Conservation (phyloP, 2,113 vertebrate genomes). For the Zootoca vivipara region DNA sequence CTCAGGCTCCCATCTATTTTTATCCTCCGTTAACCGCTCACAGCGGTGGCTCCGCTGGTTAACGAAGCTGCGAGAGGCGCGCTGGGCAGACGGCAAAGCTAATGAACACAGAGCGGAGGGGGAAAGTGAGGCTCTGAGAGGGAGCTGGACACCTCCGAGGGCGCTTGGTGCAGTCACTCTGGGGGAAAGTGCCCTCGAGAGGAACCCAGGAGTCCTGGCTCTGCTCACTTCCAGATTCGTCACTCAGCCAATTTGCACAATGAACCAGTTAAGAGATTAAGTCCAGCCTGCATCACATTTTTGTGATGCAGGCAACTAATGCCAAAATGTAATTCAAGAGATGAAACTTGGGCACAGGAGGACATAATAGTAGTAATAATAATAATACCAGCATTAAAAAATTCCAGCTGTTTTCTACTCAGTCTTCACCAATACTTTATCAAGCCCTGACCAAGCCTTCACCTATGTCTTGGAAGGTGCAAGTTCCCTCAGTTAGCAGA, state of each 20-base stretch:
- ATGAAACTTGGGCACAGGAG: too few species aligned
- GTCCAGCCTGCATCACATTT: not conserved
- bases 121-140: fast-evolving
- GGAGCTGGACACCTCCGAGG: not conserved
- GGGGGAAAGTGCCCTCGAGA: not conserved
- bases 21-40: not conserved
- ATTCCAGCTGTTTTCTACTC: too few species aligned
- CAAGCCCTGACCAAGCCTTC: too few species aligned
- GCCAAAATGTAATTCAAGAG: not conserved
- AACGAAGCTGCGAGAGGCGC: not conserved
- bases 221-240: too few species aligned
- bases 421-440: too few species aligned
- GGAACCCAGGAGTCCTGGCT: not conserved
- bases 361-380: too few species aligned
- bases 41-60: not conserved
- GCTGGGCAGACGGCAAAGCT: not conserved
- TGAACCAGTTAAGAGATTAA: not conserved
- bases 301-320: not conserved
- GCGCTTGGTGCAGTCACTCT: not conserved
- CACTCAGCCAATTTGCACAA: not conserved
- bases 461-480: too few species aligned
- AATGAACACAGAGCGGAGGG: not conserved
- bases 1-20: constrained; percentile 8
- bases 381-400: too few species aligned
- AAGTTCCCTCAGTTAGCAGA: too few species aligned